phyloP scores from a whole-genome alignment of 2,797 vertebrate species.

The Knipowitschia caucasica region DNA sequence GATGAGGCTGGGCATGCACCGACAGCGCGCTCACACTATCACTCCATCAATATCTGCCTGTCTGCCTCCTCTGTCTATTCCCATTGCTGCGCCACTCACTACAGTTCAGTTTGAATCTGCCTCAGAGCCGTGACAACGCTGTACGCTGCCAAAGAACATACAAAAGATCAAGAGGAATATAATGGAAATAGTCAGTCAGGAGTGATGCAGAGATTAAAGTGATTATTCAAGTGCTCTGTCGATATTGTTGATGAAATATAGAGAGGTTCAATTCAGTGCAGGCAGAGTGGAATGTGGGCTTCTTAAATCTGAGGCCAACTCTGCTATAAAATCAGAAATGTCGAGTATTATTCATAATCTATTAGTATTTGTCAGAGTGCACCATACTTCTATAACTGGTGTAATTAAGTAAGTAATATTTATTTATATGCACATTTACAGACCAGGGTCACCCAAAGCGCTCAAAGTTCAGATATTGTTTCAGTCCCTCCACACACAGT shows the following conservation, averaged over 20 bases:
- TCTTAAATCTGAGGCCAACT: too few relatives aligned
- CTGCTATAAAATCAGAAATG: too few relatives aligned
- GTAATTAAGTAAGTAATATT: too few relatives aligned
- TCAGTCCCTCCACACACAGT: too few relatives aligned
- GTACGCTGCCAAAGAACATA: slow-evolving; percentile 21
- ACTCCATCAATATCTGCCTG: slow-evolving; percentile 50
- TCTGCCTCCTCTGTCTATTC: slow-evolving; percentile 47
- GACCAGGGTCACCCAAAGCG: too few relatives aligned
- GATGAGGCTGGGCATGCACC: slow-evolving; percentile 42
- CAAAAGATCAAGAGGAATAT: slow-evolving; percentile 31
- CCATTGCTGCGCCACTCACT: slow-evolving; percentile 47
- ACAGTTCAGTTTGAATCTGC: slow-evolving; percentile 45
- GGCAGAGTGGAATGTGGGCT: not conserved
- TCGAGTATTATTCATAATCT: too few relatives aligned
- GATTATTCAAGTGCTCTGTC: slow-evolving; percentile 35
- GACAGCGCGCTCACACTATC: slow-evolving; percentile 31
- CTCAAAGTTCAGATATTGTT: too few relatives aligned
- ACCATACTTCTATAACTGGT: too few relatives aligned
- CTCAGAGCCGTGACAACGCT: slow-evolving; percentile 30
- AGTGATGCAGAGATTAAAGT: slow-evolving; percentile 27
- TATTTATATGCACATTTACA: too few relatives aligned
- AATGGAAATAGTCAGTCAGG: slow-evolving; percentile 28
- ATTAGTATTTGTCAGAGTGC: too few relatives aligned
- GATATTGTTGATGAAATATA: slow-evolving; percentile 28
- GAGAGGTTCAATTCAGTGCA: slow-evolving; percentile 1